A percentile compares a stretch with the other conserved stretches of the same genome.
These are phyloP conservation scores for Pseudeuparius sepicola DNA, from an alignment of 2,888 invertebrate genomes.

Conservation along the genomic window DNA sequence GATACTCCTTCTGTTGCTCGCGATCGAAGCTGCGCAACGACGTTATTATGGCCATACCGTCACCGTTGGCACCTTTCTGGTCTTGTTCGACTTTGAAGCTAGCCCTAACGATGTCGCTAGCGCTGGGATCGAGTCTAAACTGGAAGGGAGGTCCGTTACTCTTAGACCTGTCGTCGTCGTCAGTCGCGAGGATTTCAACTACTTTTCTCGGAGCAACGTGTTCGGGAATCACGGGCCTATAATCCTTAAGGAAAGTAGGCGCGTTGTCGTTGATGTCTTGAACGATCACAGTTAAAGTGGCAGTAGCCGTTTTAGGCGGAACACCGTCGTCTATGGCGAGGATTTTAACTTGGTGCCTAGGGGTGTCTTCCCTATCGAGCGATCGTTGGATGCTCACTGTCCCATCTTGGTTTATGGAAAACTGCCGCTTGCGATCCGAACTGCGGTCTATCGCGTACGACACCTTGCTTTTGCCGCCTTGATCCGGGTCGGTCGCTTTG, in stretches of 20 bases:
- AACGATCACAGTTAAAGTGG: conserved; percentile 87
- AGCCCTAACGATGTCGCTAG: conserved; percentile 85
- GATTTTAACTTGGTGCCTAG: conserved; percentile 92
- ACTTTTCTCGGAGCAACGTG: conserved; percentile 87
- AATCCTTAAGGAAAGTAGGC: conserved; percentile 82
- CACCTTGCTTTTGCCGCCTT: conserved; percentile 85
- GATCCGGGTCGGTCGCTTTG: conserved; percentile 92
- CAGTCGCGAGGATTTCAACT: conserved; percentile 86
- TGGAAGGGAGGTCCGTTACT: conserved; percentile 97
- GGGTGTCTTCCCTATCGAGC: conserved; percentile 89
- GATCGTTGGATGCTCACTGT: conserved; percentile 89
- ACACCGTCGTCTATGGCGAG: conserved; percentile 91
- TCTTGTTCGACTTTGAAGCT: conserved; percentile 96
- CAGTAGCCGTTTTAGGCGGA: conserved; percentile 88
- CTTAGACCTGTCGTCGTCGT: conserved; percentile 87
- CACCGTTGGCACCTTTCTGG: conserved; percentile 94
- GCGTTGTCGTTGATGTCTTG: conserved; percentile 94
- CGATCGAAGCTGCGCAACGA: conserved; percentile 89
- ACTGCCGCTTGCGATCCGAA: conserved; percentile 87
- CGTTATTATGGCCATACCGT: conserved; percentile 96
- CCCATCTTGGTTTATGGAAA: conserved; percentile 89
- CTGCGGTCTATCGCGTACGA: conserved; percentile 86
- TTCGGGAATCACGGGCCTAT: conserved; percentile 81
- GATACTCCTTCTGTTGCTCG: conserved; percentile 91
- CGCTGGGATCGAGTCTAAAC: conserved; percentile 85